phyloP scores from a whole-genome alignment of 1,140 invertebrate species.

The Micrasema minimum region DNA sequence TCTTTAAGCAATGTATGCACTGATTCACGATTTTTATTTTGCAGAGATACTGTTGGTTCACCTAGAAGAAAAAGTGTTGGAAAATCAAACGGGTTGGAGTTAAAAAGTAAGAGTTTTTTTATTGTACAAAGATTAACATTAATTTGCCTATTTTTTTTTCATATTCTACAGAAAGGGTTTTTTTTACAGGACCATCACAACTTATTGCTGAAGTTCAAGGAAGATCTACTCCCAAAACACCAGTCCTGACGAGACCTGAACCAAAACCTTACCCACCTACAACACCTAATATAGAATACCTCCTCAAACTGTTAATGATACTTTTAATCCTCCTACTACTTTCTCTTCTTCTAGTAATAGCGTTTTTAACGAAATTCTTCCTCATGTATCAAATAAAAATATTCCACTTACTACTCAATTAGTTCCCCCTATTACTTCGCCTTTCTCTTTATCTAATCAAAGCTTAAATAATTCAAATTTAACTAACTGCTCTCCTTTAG shows the following conservation, averaged over 20 bases:
- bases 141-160: neutral
- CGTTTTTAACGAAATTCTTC: constrained; percentile 9
- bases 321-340: neutral
- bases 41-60: constrained; percentile 65
- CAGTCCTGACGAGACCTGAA: constrained; percentile 9
- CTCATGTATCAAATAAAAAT: constrained; percentile 2
- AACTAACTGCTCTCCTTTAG: too few relatives aligned
- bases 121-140: neutral
- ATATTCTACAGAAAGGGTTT: neutral
- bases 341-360: neutral
- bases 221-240: constrained; percentile 38
- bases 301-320: neutral
- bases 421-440: neutral
- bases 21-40: constrained; percentile 51
- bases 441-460: constrained; percentile 3
- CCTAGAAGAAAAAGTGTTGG: constrained; percentile 65
- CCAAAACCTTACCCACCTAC: neutral
- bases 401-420: neutral
- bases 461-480: too few relatives aligned
- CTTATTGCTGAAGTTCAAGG: constrained; percentile 59
- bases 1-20: too few relatives aligned
- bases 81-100: constrained; percentile 58
- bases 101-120: constrained; percentile 62
- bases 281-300: constrained; percentile 18
- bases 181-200: constrained; percentile 64